Evolutionary conservation across 1,140 invertebrate species (phyloP).

Genomic region (Octopus sinensis): DNA sequence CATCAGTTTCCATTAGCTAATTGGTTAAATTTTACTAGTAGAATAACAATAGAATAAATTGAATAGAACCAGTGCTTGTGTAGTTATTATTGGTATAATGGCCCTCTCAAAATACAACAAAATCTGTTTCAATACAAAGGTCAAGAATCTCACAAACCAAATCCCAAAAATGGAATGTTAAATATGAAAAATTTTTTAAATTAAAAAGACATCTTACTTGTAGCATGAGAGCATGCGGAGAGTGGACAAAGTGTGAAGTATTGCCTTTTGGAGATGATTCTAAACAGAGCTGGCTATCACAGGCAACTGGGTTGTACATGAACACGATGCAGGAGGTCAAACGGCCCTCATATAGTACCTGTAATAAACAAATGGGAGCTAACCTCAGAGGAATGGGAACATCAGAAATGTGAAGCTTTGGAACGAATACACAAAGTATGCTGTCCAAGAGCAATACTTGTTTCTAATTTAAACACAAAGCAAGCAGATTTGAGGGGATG

Average conservation of each 20-base stretch:
- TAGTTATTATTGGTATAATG: too few relatives aligned
- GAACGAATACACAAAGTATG: too few relatives aligned
- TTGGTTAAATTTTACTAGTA: too few relatives aligned
- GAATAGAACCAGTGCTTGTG: too few relatives aligned
- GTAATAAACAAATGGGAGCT: conserved; percentile 41
- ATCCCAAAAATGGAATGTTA: background rate
- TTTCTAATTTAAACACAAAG: too few relatives aligned
- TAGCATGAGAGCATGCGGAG: conserved; percentile 96
- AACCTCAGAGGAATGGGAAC: background rate
- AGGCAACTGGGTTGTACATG: conserved; percentile 98
- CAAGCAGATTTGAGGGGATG: too few relatives aligned
- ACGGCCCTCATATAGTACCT: conserved; percentile 98
- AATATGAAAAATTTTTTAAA: conserved; percentile 2
- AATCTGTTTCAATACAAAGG: too few relatives aligned
- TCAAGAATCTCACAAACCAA: too few relatives aligned
- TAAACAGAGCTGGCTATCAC: conserved; percentile 93
- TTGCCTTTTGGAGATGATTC: conserved; percentile 94
- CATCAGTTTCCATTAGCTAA: too few relatives aligned
- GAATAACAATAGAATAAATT: too few relatives aligned
- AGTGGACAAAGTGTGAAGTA: conserved; percentile 95
- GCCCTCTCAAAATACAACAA: too few relatives aligned
- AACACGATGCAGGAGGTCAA: conserved; percentile 94
- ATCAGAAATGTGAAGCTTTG: background rate
- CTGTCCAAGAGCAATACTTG: too few relatives aligned
- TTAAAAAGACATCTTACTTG: conserved; percentile 68